Evolutionary conservation across 2,888 invertebrate species (phyloP), one percentile per base, ranked within the genome.

Genomic region (Chorisops tibialis): DNA sequence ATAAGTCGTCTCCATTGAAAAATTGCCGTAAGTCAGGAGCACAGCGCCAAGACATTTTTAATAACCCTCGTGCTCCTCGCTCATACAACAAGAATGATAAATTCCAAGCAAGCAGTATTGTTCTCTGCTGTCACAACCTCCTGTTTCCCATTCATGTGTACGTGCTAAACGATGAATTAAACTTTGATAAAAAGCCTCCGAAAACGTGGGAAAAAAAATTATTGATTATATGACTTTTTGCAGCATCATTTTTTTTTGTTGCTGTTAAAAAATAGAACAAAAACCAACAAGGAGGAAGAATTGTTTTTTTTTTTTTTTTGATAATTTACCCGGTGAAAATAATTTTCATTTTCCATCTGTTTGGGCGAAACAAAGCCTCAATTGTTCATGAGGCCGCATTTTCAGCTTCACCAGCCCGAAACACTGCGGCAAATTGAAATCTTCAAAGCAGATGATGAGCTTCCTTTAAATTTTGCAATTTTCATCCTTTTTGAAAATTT

Each of bases 81-180:
- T 61, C 56, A 39, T 22, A 37, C 45, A 45, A 62, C 43, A 62
- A 22, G 56, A 52, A 64, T 62, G 62, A 65, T 65, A 65, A 65
- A 65, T 65, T 56, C 60, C 47, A 47, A 47, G 50, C 30, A 6
- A 43, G 49, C 62, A n/a, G 62, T 52, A 60, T 62, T 64, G 62
- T 62, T 62, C 60, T 52, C 59, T 50, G 60, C 59, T 64, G 64
- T 64, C 64, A 64, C 52, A 64, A 64, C 62, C 64, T 56, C 43
- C 59, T 64, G 64, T 59, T 62, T 47, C 39, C 22, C 24, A 37
- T 49, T 56, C 45, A 43, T 48, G 59, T 59, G 64, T 64, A 62
- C 62, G 64, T 59, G 54, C 54, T 56, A 58, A 60, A 64, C 59
- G 62, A 41, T 48, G 60, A 59, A 62, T 62, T 62, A 45, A 62